Conservation (phyloP, 2,113 vertebrate genomes). For the Marmota flaviventris region DNA sequence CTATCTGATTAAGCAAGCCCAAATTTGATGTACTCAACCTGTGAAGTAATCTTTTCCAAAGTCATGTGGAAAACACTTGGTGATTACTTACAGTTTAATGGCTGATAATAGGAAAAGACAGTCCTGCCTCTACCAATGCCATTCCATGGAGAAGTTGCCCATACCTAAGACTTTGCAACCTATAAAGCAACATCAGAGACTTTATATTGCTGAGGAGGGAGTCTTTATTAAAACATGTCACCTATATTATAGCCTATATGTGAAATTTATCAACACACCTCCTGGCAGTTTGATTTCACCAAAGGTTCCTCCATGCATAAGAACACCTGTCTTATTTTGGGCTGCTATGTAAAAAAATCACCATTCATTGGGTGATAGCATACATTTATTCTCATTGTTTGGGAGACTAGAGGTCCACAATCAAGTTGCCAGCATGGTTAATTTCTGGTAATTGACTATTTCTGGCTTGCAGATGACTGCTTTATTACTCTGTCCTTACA, state of each 20-base stretch:
- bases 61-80: background rate
- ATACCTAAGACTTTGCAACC: background rate
- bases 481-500: background rate
- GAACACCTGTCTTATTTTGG: background rate
- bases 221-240: background rate
- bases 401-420: background rate
- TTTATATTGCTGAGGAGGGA: background rate
- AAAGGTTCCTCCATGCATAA: background rate
- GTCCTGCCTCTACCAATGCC: background rate
- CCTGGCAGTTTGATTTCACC: background rate
- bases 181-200: background rate
- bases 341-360: background rate
- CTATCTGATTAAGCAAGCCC: background rate
- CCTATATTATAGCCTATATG: background rate
- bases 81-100: background rate
- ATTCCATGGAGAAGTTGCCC: background rate
- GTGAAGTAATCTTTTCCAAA: background rate
- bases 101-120: background rate
- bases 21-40: background rate
- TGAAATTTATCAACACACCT: background rate
- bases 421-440: background rate
- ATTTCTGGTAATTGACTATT: background rate
- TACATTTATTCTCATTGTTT: background rate
- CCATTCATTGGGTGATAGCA: background rate
- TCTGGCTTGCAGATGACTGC: background rate